These are phyloP conservation scores for Poecilia gillii DNA, from an alignment of 2,797 vertebrate species.

Conservation along the genomic window DNA sequence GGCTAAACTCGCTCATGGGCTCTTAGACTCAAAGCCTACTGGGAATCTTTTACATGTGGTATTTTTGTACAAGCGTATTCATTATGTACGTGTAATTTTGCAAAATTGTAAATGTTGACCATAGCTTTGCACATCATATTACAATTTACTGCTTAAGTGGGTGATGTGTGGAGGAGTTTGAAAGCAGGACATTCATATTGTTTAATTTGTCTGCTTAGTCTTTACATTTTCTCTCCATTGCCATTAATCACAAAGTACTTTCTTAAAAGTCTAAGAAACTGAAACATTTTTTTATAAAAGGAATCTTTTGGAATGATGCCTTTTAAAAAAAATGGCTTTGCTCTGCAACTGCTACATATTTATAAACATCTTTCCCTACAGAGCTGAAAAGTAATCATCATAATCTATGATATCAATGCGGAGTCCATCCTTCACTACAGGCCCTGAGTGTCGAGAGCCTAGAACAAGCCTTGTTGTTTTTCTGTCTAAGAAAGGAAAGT, in stretches of 20 bases:
- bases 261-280: background rate
- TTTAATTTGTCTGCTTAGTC: background rate
- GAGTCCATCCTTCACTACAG: conserved; percentile 20
- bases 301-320: background rate
- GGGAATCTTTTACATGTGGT: background rate
- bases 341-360: conserved; percentile 12
- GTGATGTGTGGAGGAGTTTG: background rate
- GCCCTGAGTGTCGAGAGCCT: conserved; percentile 21
- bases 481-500: conserved; percentile 29
- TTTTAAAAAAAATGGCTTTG: background rate
- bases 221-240: background rate
- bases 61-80: background rate
- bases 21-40: background rate
- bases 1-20: background rate
- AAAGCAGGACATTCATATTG: background rate
- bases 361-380: conserved; percentile 5
- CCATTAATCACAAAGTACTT: background rate
- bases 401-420: conserved; percentile 19
- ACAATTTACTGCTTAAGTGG: background rate
- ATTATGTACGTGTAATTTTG: background rate
- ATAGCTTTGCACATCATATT: background rate
- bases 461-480: conserved; percentile 39
- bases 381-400: conserved; percentile 17
- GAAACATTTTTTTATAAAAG: background rate
- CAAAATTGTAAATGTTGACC: background rate